Percentiles rank a stretch among this genome's conserved stretches.
Evolutionary conservation across 2,113 vertebrate genomes (phyloP).

Genomic region (Oryzias melastigma): DNA sequence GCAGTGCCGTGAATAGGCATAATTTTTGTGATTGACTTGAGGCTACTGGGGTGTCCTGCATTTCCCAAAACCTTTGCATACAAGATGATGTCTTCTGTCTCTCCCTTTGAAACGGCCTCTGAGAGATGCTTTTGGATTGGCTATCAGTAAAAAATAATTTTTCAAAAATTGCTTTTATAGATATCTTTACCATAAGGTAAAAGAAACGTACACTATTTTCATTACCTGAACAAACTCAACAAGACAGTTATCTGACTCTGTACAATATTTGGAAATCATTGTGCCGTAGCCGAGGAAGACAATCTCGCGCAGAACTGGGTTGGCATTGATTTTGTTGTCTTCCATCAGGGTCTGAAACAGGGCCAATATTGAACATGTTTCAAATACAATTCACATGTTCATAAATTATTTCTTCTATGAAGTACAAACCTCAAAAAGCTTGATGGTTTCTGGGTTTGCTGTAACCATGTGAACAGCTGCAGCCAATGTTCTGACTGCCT

Average conservation of each 20-base stretch:
- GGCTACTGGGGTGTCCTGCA: slow-evolving; percentile 77
- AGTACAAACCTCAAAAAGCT: slow-evolving; percentile 71
- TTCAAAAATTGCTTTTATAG: too few species aligned
- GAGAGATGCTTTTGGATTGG: slow-evolving; percentile 76
- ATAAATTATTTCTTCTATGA: background rate
- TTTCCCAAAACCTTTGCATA: slow-evolving; percentile 84
- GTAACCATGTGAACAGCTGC: slow-evolving; percentile 76
- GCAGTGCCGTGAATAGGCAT: slow-evolving; percentile 74
- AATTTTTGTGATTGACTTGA: slow-evolving; percentile 81
- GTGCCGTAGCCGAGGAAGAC: slow-evolving; percentile 78
- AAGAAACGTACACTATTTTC: too few species aligned
- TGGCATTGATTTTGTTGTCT: slow-evolving; percentile 58
- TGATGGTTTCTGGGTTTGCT: slow-evolving; percentile 68
- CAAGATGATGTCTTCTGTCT: slow-evolving; percentile 73
- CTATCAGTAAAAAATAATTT: slow-evolving; percentile 53
- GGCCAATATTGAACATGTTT: background rate
- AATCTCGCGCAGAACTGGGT: slow-evolving; percentile 66
- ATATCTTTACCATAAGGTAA: too few species aligned
- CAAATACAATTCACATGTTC: background rate
- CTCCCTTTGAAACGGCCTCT: slow-evolving; percentile 69
- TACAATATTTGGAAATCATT: slow-evolving; percentile 77
- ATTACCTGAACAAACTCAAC: slow-evolving; percentile 63
- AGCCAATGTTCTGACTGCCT: slow-evolving; percentile 70
- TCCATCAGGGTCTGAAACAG: slow-evolving; percentile 69
- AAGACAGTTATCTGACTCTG: slow-evolving; percentile 47